A percentile compares a stretch with the other conserved stretches of the same genome.
These are phyloP conservation scores for Tachina fera DNA, from an alignment of 2,888 invertebrate species.

Conservation along the genomic window DNA sequence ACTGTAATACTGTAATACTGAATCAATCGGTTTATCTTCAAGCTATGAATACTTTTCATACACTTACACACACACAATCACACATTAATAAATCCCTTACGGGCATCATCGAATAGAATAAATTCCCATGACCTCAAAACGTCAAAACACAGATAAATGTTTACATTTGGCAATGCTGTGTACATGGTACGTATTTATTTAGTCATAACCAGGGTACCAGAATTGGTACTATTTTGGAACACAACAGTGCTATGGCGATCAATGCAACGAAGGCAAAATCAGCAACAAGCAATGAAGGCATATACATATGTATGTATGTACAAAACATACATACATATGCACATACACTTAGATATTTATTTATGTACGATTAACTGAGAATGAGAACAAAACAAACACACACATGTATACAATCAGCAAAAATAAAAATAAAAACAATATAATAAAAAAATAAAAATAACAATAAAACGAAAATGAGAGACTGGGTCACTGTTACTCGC, in stretches of 20 bases:
- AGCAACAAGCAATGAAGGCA: slow-evolving; percentile 25
- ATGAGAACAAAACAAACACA: slow-evolving; percentile 56
- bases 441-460: no score
- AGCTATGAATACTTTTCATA: no score
- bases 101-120: no score
- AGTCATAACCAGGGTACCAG: not conserved
- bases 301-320: not conserved
- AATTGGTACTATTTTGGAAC: not conserved
- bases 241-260: not conserved
- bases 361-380: slow-evolving; percentile 37
- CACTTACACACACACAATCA: no score
- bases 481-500: slow-evolving; percentile 82
- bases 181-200: no score
- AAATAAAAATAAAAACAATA: slow-evolving; percentile 15
- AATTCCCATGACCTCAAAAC: no score
- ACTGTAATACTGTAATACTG: no score
- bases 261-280: slow-evolving; percentile 24
- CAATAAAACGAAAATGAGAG: slow-evolving; percentile 72
- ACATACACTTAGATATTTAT: not conserved
- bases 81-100: no score
- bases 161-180: no score
- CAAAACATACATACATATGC: not conserved
- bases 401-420: slow-evolving; percentile 1
- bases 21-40: no score
- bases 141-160: no score